phyloP scores from a whole-genome alignment of 64 coral and sea anemone species.

The Montipora cactus region DNA sequence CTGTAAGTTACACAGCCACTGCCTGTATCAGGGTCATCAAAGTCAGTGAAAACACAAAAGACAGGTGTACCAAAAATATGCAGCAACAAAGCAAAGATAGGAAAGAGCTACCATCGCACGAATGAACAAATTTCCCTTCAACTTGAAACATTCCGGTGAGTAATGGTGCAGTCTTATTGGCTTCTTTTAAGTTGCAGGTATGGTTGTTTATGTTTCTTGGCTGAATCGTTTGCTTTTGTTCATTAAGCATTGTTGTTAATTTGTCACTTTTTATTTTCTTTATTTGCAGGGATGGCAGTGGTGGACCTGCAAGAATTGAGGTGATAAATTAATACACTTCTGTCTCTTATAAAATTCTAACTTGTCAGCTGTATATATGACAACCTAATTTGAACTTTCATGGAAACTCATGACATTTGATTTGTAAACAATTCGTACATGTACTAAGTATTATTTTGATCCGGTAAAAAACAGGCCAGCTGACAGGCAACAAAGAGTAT shows the following conservation, averaged over 20 bases:
- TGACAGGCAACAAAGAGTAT: no score
- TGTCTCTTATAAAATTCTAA: no score
- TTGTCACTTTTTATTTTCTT: not conserved
- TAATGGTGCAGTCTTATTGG: not conserved
- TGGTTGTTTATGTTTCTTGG: no score
- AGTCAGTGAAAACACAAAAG: not conserved
- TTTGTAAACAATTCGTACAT: no score
- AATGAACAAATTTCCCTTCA: constrained; percentile 82
- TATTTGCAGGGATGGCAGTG: constrained; percentile 12
- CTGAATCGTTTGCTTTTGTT: no score
- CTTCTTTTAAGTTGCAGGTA: no score
- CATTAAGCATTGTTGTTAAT: no score
- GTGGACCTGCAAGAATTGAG: constrained; percentile 16
- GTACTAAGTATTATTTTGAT: no score
- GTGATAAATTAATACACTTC: not conserved
- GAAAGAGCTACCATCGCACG: constrained; percentile 65
- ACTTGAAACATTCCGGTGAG: constrained; percentile 69
- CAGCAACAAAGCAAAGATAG: constrained; percentile 4
- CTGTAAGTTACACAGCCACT: not conserved
- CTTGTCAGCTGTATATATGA: no score
- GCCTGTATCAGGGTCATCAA: constrained; percentile 31
- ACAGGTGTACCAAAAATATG: not conserved
- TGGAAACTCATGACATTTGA: no score
- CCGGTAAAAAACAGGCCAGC: no score
- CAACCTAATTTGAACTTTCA: no score